phyloP scores from a whole-genome alignment of 2,888 invertebrate species.

The Sepioteuthis lessoniana region DNA sequence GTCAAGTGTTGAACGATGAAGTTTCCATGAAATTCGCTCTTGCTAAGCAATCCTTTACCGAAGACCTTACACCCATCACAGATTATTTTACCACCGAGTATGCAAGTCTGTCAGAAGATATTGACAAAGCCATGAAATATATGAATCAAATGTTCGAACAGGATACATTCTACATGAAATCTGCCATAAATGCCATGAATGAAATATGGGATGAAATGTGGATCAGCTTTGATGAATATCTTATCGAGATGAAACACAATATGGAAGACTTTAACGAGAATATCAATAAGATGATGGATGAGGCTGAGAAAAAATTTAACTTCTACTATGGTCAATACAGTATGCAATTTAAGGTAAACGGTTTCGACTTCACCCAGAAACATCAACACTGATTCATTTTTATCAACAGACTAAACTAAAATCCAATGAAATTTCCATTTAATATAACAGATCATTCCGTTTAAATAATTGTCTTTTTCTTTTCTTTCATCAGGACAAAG shows the following conservation, averaged over 20 bases:
- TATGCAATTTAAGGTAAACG: not conserved
- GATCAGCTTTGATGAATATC: not conserved
- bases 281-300: not conserved
- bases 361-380: not conserved
- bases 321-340: constrained; percentile 13
- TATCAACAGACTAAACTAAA: not conserved
- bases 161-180: not conserved
- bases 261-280: not conserved
- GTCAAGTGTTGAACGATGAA: not conserved
- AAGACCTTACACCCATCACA: not conserved
- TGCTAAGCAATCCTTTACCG: not conserved
- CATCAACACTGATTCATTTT: not conserved
- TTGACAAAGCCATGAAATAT: not conserved
- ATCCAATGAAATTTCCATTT: not conserved
- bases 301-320: not conserved
- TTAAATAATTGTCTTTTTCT: not conserved
- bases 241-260: not conserved
- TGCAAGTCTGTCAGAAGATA: not conserved
- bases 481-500: constrained; percentile 10
- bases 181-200: not conserved
- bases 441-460: not conserved
- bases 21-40: not conserved
- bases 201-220: not conserved
- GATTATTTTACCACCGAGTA: not conserved
- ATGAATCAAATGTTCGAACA: not conserved